phyloP scores from a whole-genome alignment of 2,797 vertebrate species.

The Erethizon dorsatum region DNA sequence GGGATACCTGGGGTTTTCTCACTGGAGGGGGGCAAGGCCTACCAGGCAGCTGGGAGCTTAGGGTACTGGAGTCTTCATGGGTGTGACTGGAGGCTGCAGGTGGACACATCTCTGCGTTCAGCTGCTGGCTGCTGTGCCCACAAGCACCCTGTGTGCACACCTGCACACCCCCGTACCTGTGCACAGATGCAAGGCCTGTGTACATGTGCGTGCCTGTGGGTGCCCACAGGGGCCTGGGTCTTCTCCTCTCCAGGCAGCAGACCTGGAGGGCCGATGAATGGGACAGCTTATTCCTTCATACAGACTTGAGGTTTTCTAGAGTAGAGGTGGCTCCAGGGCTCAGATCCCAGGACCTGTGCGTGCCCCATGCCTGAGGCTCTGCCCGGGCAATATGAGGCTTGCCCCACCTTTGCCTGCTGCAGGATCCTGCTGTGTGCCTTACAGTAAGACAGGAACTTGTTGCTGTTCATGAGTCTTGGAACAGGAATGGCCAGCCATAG shows the following conservation, averaged over 20 bases:
- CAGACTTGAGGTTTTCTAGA: neutral
- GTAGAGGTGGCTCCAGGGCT: neutral
- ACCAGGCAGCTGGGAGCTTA: neutral
- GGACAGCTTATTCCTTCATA: neutral
- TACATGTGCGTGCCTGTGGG: accelerated
- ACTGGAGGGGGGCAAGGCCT: accelerated
- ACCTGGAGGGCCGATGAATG: accelerated
- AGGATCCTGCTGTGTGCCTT: neutral
- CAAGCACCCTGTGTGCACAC: neutral
- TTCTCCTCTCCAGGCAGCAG: too few species aligned
- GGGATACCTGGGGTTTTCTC: neutral
- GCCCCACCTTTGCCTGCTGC: too few species aligned
- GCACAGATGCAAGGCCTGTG: neutral
- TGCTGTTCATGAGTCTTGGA: neutral
- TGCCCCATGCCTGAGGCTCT: neutral
- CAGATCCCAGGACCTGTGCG: neutral
- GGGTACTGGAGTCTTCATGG: accelerated
- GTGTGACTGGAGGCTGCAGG: neutral
- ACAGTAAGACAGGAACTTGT: neutral
- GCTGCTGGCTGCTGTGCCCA: neutral
- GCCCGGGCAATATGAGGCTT: neutral
- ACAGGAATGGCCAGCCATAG: neutral
- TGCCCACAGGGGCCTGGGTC: neutral
- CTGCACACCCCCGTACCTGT: neutral
- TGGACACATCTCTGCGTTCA: neutral